Conservation (phyloP, 2,797 vertebrate species). For the Limnodromus scolopaceus region DNA sequence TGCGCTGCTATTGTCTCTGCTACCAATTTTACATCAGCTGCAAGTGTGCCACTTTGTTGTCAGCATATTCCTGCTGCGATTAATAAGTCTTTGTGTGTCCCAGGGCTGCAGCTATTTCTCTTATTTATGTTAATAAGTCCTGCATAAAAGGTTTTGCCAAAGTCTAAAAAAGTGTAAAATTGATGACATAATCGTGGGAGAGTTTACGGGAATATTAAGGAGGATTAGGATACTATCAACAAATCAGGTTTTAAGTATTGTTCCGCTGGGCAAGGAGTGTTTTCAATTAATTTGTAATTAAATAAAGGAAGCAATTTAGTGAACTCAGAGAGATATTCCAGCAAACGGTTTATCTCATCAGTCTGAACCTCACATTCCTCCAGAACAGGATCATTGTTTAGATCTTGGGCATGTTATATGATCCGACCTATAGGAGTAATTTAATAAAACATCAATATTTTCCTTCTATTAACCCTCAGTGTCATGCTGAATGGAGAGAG, state of each 20-base stretch:
- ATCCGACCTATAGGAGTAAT: constrained; percentile 81
- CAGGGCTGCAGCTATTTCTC: constrained; percentile 4
- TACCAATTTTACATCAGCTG: not conserved
- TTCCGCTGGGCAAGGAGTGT: constrained; percentile 76
- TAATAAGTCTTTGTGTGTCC: not conserved
- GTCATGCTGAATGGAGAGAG: constrained; percentile 60
- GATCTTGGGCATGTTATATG: constrained; percentile 76
- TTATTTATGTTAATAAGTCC: constrained; percentile 11
- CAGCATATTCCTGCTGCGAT: not conserved
- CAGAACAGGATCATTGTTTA: constrained; percentile 80
- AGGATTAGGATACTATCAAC: constrained; percentile 81
- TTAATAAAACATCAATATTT: constrained; percentile 85
- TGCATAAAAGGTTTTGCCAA: constrained; percentile 47
- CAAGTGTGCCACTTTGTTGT: not conserved
- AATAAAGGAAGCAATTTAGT: constrained; percentile 84
- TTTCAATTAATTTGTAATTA: constrained; percentile 87
- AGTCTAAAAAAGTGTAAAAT: constrained; percentile 66
- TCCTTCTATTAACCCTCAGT: constrained; percentile 78
- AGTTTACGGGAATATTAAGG: constrained; percentile 73
- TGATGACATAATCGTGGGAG: constrained; percentile 73
- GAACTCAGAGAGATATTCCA: constrained; percentile 77
- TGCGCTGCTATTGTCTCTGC: not conserved
- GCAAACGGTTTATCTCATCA: constrained; percentile 81
- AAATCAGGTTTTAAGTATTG: constrained; percentile 74
- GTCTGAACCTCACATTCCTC: constrained; percentile 81